phyloP scores from a whole-genome alignment of 2,113 vertebrate genomes.

The Rhinolophus sinicus region DNA sequence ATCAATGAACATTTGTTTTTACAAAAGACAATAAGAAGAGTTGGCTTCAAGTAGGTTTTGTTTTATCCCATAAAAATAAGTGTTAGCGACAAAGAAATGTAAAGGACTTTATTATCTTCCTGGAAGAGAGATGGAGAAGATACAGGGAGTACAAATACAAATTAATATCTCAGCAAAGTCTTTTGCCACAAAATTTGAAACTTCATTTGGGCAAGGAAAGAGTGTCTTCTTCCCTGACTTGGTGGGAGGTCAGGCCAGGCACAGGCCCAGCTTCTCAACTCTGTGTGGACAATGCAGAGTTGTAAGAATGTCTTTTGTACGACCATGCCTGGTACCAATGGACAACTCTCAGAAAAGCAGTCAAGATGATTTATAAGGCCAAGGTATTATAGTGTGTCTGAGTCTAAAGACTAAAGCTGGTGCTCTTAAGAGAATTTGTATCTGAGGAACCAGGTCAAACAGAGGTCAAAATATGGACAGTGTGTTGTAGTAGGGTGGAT shows the following conservation, averaged over 20 bases:
- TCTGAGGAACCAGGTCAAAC: background rate
- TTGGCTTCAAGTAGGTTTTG: background rate
- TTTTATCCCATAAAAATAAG: background rate
- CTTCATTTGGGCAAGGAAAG: background rate
- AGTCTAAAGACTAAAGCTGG: background rate
- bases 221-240: too few species aligned
- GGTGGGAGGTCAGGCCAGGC: accelerated
- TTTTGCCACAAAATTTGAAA: background rate
- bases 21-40: background rate
- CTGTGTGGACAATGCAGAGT: background rate
- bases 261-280: background rate
- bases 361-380: background rate
- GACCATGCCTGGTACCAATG: background rate
- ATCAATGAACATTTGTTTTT: background rate
- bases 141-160: background rate
- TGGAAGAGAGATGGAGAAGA: background rate
- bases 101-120: background rate
- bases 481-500: accelerated
- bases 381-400: background rate
- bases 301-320: background rate
- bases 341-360: background rate
- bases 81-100: background rate
- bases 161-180: background rate
- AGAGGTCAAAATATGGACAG: background rate
- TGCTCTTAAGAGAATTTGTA: background rate